A percentile compares a stretch with the other conserved stretches of the same genome.
phyloP scores from a whole-genome alignment of 2,113 vertebrate species.

The Scopus umbretta region DNA sequence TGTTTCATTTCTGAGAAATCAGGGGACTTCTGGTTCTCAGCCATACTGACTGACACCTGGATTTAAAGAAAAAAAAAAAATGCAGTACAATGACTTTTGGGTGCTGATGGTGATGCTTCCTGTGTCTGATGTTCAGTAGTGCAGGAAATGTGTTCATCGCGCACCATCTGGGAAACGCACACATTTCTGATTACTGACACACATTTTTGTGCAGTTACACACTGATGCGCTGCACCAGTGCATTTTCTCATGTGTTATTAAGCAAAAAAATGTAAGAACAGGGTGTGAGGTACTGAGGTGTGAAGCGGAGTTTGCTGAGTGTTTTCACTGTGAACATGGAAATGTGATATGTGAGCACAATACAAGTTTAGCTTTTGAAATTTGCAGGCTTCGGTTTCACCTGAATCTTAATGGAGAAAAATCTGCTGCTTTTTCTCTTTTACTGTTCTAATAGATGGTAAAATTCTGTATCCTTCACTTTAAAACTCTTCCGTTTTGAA shows the following conservation, averaged over 20 bases:
- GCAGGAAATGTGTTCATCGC: constrained; percentile 61
- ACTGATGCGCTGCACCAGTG: not conserved
- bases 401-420: not conserved
- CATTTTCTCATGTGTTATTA: not conserved
- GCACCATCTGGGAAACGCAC: constrained; percentile 19
- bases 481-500: not conserved
- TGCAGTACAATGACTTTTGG: constrained; percentile 18
- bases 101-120: constrained; percentile 52
- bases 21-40: constrained; percentile 49
- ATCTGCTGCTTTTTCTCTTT: not conserved
- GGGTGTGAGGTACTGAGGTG: not conserved
- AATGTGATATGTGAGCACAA: not conserved
- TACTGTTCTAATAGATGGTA: not conserved
- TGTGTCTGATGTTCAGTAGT: constrained; percentile 50
- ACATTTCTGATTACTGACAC: not conserved
- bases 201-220: not conserved
- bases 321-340: not conserved
- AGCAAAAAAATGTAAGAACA: not conserved
- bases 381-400: not conserved
- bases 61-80: constrained; percentile 21
- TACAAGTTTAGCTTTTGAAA: not conserved
- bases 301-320: not conserved
- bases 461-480: not conserved
- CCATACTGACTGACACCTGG: not conserved
- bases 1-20: constrained; percentile 65